Conservation (phyloP, 2,888 invertebrate genomes). For the Leptinotarsa tumamoca region DNA sequence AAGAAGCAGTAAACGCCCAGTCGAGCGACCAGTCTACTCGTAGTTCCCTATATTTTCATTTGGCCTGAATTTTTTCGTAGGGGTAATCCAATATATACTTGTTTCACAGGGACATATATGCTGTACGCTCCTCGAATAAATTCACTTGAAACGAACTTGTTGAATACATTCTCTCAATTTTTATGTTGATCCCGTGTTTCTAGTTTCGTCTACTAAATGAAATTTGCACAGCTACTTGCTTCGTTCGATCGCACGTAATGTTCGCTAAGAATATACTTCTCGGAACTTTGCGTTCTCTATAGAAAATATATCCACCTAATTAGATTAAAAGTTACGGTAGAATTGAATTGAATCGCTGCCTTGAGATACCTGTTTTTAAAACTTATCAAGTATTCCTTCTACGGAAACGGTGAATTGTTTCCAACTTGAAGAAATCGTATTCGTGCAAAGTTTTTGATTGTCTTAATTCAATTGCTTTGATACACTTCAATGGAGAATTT, state of each 20-base stretch:
- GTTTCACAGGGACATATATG: background rate
- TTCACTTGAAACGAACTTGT: background rate
- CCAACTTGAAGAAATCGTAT: too few relatives aligned
- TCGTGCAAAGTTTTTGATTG: too few relatives aligned
- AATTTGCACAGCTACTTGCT: background rate
- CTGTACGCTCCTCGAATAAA: background rate
- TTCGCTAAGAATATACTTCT: background rate
- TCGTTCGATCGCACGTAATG: background rate
- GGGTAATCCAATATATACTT: background rate
- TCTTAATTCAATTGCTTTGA: too few relatives aligned
- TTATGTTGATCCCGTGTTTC: constrained; percentile 1
- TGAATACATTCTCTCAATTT: background rate
- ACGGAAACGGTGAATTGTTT: too few relatives aligned
- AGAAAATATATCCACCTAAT: background rate
- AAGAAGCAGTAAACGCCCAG: too few relatives aligned
- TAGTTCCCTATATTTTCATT: too few relatives aligned
- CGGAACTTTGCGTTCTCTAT: background rate
- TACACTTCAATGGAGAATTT: background rate
- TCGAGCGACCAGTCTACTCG: too few relatives aligned
- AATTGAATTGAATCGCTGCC: background rate
- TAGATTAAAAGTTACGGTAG: background rate
- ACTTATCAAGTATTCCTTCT: too few relatives aligned
- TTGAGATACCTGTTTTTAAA: too few relatives aligned
- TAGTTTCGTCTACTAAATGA: background rate
- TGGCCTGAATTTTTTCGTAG: background rate